Base-by-base conservation (phyloP, 2,888 invertebrate genomes). In the Lepidonotus clava region DNA sequence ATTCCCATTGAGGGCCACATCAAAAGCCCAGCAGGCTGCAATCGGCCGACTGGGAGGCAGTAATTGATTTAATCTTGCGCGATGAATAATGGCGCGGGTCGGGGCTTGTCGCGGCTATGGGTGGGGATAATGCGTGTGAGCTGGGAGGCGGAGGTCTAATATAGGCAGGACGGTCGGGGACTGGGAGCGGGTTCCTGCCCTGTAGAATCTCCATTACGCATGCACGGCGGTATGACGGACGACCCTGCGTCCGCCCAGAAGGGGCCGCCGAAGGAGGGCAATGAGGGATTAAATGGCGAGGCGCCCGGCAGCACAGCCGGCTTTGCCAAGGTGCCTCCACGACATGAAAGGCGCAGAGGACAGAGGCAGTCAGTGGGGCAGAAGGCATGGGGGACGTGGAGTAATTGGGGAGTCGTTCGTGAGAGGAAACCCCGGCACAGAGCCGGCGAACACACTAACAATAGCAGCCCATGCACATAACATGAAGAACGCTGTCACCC, bases 61-160 rank as follows among this genome's bases (percentile, higher is more conserved):
- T 71, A 71, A 71, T 71, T 71, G 71, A 71, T 71, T 71, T 71
- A 71, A 71, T 71, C 71, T 38, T 14, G 21, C 14, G n/a, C 71
- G 5, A 2, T 71, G 36, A 34, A 18, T 11, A 18, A 8, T 18
- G 8, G 18, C 8, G 46, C 8, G 46, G 46, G 46, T 8, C 46
- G 8, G 46, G 46, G n/a, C n/a, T n/a, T 46, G 46, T 18, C 8
- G 46, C 18, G 46, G 46, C 8, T 8, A 46, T 8, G 46, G 46
- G 46, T 46, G 46, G 46, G 46, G 46, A 18, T 8, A 46, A n/a
- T n/a, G n/a, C n/a, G 46, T 11, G 46, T 18, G 46, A 46, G 18
- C 46, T 46, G 46, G 46, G 46, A 18, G 46, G 46, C 46, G 46
- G 46, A 18, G 46, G 18, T 46, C 18, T 8, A 46, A 46, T 8